A percentile compares a stretch with the other conserved stretches of the same genome.
These are phyloP conservation scores for Trimorus sp. DNA, from an alignment of 2,888 invertebrate genomes.

Conservation along the genomic window DNA sequence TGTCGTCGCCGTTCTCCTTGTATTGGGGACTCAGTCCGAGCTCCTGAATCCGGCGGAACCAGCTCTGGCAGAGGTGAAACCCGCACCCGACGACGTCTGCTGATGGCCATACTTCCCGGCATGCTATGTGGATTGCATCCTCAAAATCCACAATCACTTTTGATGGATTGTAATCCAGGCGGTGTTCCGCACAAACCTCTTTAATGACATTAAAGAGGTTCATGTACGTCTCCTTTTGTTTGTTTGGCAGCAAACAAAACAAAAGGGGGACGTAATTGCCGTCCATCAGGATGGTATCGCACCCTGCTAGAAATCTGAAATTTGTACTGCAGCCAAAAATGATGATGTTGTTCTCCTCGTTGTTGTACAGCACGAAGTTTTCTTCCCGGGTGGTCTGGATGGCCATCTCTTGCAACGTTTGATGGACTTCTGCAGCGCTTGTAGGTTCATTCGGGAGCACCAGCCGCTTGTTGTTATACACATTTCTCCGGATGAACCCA, in stretches of 20 bases:
- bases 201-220: neutral
- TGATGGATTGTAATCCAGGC: neutral
- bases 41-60: no score
- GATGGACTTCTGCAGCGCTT: slow-evolving; percentile 1
- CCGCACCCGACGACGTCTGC: no score
- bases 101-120: no score
- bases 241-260: slow-evolving; percentile 17
- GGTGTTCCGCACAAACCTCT: neutral
- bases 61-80: no score
- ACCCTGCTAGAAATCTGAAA: neutral
- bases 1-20: no score
- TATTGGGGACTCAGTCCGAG: no score
- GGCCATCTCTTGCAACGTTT: neutral
- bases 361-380: slow-evolving; percentile 7
- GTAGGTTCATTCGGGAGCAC: neutral
- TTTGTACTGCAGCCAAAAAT: slow-evolving; percentile 5
- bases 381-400: slow-evolving; percentile 1
- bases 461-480: neutral
- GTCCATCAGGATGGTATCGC: neutral
- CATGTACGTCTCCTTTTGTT: slow-evolving; percentile 2
- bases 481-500: neutral
- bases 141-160: neutral
- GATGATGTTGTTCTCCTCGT: neutral
- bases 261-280: slow-evolving; percentile 14
- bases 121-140: neutral